These are phyloP conservation scores for Liodrosophila aerea DNA, from an alignment of 2,888 invertebrate species.

Conservation along the genomic window DNA sequence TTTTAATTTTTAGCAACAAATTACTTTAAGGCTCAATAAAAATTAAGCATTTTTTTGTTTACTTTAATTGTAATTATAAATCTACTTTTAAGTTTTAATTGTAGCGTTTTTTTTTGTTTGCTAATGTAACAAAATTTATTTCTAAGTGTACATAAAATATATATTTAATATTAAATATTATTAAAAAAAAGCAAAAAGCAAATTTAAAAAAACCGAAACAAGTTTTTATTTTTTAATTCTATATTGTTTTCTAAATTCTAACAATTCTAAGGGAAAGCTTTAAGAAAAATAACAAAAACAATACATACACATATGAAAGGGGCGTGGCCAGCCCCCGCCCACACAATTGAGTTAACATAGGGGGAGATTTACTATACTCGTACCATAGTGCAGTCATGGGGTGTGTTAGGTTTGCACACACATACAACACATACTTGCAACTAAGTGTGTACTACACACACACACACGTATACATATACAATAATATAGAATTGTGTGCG, in stretches of 20 bases:
- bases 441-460: conserved; percentile 7
- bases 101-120: conserved; percentile 18
- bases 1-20: conserved; percentile 52
- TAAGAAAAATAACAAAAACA: conserved; percentile 52
- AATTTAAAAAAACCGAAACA: too few species aligned
- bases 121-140: conserved; percentile 55
- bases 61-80: background rate
- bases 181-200: conserved; percentile 43
- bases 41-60: conserved; percentile 26
- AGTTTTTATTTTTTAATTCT: conserved; percentile 28
- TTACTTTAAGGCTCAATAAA: conserved; percentile 25
- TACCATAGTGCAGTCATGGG: background rate
- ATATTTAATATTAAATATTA: conserved; percentile 3
- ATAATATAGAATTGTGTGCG: conserved; percentile 9
- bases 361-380: conserved; percentile 26
- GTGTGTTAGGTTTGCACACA: conserved; percentile 8
- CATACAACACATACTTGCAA: conserved; percentile 3
- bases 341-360: conserved; percentile 49
- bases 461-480: conserved; percentile 18
- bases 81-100: background rate
- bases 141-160: conserved; percentile 43
- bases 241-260: conserved; percentile 19
- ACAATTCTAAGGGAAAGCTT: conserved; percentile 72
- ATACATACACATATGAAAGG: conserved; percentile 27
- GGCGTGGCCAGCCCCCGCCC: conserved; percentile 60